These are phyloP conservation scores for Porites evermanni DNA, from an alignment of 92 coral and sea anemone species.

Conservation along the genomic window DNA sequence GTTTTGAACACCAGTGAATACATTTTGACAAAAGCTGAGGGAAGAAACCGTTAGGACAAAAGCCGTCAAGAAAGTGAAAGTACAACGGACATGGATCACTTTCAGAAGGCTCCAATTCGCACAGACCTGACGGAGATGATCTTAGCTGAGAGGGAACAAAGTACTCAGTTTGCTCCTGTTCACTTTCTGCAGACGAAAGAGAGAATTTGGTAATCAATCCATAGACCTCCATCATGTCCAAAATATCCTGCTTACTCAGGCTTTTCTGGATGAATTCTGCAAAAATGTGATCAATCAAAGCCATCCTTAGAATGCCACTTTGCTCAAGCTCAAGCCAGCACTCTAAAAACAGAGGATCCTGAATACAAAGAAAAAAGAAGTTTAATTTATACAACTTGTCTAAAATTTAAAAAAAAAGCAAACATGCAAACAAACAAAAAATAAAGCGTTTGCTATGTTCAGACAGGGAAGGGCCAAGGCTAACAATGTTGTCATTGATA, in stretches of 20 bases:
- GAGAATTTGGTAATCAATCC: slow-evolving; percentile 69
- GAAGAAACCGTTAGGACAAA: slow-evolving; percentile 83
- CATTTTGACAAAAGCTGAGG: slow-evolving; percentile 61
- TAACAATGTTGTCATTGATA: no score
- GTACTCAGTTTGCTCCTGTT: slow-evolving; percentile 23
- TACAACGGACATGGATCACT: slow-evolving; percentile 77
- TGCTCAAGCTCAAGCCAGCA: slow-evolving; percentile 79
- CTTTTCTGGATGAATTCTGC: slow-evolving; percentile 56
- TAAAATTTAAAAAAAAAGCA: no score
- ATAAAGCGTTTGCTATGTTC: no score
- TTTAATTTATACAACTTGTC: no score
- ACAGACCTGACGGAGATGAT: slow-evolving; percentile 71
- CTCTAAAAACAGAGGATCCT: slow-evolving; percentile 70
- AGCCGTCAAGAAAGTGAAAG: slow-evolving; percentile 77
- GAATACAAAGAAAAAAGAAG: neutral
- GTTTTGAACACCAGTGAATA: slow-evolving; percentile 69
- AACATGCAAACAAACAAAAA: no score
- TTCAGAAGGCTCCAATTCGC: slow-evolving; percentile 58
- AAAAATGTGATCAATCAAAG: no score
- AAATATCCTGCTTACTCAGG: slow-evolving; percentile 54
- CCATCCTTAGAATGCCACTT: slow-evolving; percentile 67
- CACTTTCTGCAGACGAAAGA: neutral
- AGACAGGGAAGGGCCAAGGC: no score
- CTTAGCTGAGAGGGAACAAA: slow-evolving; percentile 83
- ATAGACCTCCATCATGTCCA: slow-evolving; percentile 75